These are phyloP conservation scores for Ennomos erosarius DNA, from an alignment of 2,888 invertebrate genomes.

Conservation along the genomic window DNA sequence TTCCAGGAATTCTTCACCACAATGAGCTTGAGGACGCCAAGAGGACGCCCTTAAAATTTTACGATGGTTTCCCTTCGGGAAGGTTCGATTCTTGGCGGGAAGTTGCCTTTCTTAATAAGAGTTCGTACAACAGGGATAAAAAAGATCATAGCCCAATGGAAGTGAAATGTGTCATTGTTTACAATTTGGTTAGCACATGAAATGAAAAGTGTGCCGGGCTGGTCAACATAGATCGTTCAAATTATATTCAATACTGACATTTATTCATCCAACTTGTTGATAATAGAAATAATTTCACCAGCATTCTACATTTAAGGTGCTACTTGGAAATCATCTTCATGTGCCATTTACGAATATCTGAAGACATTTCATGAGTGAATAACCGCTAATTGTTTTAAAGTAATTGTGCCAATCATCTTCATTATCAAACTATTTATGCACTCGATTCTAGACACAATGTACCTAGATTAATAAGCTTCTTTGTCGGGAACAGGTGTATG, in stretches of 20 bases:
- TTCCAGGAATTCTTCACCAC: constrained; percentile 40
- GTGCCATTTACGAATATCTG: too few relatives aligned
- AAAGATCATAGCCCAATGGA: constrained; percentile 1
- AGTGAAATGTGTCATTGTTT: neutral
- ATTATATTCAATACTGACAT: too few relatives aligned
- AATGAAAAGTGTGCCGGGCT: neutral
- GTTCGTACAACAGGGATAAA: neutral
- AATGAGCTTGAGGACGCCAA: constrained; percentile 43
- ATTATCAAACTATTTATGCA: neutral
- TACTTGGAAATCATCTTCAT: too few relatives aligned
- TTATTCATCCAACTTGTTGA: too few relatives aligned
- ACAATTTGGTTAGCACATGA: neutral
- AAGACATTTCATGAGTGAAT: too few relatives aligned
- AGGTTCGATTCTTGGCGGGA: constrained; percentile 26
- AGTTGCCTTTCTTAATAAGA: constrained; percentile 7
- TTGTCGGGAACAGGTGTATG: constrained; percentile 24
- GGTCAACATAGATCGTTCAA: too few relatives aligned
- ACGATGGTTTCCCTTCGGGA: constrained; percentile 42
- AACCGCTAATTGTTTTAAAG: too few relatives aligned
- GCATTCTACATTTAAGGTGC: too few relatives aligned
- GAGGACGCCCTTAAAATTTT: constrained; percentile 54
- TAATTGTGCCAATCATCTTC: neutral
- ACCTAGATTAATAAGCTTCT: constrained; percentile 16
- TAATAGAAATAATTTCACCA: too few relatives aligned
- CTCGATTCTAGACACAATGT: too few relatives aligned